phyloP scores from a whole-genome alignment of 92 coral and sea anemone species.

The Actinernus sp. region DNA sequence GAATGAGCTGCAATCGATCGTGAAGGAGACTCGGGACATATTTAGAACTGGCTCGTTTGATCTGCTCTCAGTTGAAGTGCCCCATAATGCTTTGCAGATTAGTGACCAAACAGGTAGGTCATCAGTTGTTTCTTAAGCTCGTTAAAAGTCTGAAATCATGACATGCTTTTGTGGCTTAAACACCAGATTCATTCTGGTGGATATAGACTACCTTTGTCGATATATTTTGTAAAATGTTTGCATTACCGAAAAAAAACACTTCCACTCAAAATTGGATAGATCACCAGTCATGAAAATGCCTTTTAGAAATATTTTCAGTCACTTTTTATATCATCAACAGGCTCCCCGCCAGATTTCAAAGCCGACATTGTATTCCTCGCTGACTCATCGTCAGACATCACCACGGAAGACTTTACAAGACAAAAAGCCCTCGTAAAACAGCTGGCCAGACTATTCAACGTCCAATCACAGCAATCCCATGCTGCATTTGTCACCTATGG shows the following conservation, averaged over 20 bases:
- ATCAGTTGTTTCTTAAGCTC: background rate
- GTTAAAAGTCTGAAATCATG: too few relatives aligned
- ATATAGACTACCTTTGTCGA: too few relatives aligned
- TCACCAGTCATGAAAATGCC: too few relatives aligned
- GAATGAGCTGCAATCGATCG: slow-evolving; percentile 57
- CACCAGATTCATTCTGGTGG: too few relatives aligned
- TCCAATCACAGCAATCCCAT: slow-evolving; percentile 28
- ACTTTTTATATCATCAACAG: slow-evolving; percentile 2
- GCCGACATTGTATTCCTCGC: slow-evolving; percentile 67
- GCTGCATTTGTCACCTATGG: slow-evolving; percentile 42
- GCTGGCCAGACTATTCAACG: slow-evolving; percentile 49
- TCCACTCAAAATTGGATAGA: too few relatives aligned
- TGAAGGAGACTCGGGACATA: slow-evolving; percentile 42
- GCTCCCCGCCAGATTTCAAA: slow-evolving; percentile 33
- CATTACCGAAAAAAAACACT: too few relatives aligned
- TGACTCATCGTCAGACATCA: slow-evolving; percentile 65
- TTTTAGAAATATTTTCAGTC: too few relatives aligned
- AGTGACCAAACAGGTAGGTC: slow-evolving; percentile 66
- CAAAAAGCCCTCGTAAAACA: slow-evolving; percentile 54
- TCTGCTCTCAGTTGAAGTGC: slow-evolving; percentile 36
- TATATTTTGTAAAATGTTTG: too few relatives aligned
- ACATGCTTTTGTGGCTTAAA: too few relatives aligned
- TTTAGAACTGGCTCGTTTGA: slow-evolving; percentile 45
- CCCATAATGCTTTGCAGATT: slow-evolving; percentile 30
- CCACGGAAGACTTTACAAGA: slow-evolving; percentile 29